A percentile compares a stretch with the other conserved stretches of the same genome.
Conservation (phyloP, 2,888 invertebrate genomes). For the Eucriotettix oculatus region DNA sequence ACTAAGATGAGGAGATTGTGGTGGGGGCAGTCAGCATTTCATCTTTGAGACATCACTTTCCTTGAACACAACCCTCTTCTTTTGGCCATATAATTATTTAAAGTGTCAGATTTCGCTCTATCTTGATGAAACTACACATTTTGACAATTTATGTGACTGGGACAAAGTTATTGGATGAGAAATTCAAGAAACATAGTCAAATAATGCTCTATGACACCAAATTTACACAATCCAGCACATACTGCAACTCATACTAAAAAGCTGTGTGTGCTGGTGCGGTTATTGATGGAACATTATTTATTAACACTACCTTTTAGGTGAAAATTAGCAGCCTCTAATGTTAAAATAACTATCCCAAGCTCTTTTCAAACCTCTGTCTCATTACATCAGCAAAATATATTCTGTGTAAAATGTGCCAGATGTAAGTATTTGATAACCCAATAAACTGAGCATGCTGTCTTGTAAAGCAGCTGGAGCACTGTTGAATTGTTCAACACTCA, state of each 20-base stretch:
- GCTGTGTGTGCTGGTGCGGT: not conserved
- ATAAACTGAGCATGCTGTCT: not conserved
- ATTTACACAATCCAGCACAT: not conserved
- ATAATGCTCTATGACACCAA: not conserved
- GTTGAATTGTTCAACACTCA: not conserved
- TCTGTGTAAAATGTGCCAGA: not conserved
- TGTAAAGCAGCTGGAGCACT: not conserved
- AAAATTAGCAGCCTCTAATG: not conserved
- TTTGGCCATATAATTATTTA: not conserved
- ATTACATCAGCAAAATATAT: not conserved
- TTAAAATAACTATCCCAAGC: not conserved
- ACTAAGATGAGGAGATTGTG: not conserved
- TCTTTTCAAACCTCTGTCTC: not conserved
- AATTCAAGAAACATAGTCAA: not conserved
- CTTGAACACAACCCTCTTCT: not conserved
- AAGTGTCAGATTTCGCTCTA: not conserved
- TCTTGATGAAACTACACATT: not conserved
- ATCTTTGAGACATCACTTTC: not conserved
- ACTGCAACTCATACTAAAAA: not conserved
- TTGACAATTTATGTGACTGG: not conserved
- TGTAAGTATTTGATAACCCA: not conserved
- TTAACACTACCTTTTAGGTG: not conserved
- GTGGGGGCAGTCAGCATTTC: not conserved
- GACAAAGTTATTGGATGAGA: not conserved
- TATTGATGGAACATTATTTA: not conserved